Evolutionary conservation across 1,140 invertebrate genomes (phyloP), one percentile per base, ranked within the genome.

Genomic region (Drosophila arawakana): DNA sequence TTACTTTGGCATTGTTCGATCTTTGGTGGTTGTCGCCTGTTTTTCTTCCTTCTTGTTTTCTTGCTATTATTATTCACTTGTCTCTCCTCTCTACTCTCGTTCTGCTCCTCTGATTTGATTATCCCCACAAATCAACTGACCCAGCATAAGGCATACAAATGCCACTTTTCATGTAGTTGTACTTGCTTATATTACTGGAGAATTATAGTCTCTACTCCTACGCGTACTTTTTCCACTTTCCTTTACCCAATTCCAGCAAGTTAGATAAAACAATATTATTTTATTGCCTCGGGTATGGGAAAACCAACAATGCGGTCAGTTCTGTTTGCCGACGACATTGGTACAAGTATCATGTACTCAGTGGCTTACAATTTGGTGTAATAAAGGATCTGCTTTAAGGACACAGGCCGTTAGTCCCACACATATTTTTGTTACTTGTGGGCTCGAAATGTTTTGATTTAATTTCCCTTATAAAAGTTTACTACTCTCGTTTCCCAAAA

Each of bases 231-330:
- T 21, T 35, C 9, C 9, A 11, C 8, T 34, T 54, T 55, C 39
- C 39, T 11, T 50, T 7, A 37, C 41, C 10, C 35, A 55, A 11
- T 54, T 3, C 3, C 39, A 21, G 80, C 82, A 88, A 88, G 83
- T 88, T 83, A 88, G 83, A 88, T 88, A 88, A 88, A 78, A 83
- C 83, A 88, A 89, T 88, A 88, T 88, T 88, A 88, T 88, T 88
- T 83, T 88, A 88, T 83, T 88, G 83, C 67, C 76, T 46, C 18
- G 59, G 46, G 49, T 13, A 10, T 25, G 50, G 61, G 37, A 43
- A 57, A 57, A 43, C 15, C 39, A 52, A 58, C 62, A 65, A 21
- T 57, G 67, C 71, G 74, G 74, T 78, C 82, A 77, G 34, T 69
- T 67, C 62, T 46, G 46, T 25, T 25, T 37, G 46, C 30, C 46